These are phyloP conservation scores for Peromyscus californicus DNA, from an alignment of 2,113 vertebrate genomes.

Conservation along the genomic window DNA sequence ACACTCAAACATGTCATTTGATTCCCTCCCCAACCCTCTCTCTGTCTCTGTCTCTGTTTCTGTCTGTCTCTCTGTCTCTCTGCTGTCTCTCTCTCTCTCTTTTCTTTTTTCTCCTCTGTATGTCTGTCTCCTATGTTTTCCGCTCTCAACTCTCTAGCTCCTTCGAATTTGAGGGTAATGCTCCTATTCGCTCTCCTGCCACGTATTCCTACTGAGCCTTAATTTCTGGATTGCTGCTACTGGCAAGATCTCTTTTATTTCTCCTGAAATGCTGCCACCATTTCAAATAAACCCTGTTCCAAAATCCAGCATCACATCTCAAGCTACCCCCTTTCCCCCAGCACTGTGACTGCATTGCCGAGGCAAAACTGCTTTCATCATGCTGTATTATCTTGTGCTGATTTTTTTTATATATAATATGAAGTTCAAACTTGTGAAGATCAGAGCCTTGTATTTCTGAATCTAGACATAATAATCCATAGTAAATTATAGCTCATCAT, in stretches of 20 bases:
- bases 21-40: not conserved
- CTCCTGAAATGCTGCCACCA: not conserved
- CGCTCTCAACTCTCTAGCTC: not conserved
- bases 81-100: not conserved
- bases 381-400: constrained; percentile 13
- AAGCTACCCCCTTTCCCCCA: constrained; percentile 10
- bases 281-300: not conserved
- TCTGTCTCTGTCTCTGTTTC: not conserved
- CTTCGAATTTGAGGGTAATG: not conserved
- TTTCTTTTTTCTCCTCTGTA: not conserved
- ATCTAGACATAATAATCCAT: constrained; percentile 27
- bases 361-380: constrained; percentile 63
- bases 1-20: not conserved
- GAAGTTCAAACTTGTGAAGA: constrained; percentile 38
- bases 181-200: not conserved
- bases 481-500: constrained; percentile 33
- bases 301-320: not conserved
- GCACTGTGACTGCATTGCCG: not conserved
- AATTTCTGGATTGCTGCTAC: constrained; percentile 10
- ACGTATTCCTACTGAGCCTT: not conserved
- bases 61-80: not conserved
- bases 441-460: constrained; percentile 41
- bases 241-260: not conserved
- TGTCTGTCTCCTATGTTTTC: not conserved
- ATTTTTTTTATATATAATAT: not conserved